phyloP scores from a whole-genome alignment of 2,888 invertebrate species.

The Amphipoea lucens region DNA sequence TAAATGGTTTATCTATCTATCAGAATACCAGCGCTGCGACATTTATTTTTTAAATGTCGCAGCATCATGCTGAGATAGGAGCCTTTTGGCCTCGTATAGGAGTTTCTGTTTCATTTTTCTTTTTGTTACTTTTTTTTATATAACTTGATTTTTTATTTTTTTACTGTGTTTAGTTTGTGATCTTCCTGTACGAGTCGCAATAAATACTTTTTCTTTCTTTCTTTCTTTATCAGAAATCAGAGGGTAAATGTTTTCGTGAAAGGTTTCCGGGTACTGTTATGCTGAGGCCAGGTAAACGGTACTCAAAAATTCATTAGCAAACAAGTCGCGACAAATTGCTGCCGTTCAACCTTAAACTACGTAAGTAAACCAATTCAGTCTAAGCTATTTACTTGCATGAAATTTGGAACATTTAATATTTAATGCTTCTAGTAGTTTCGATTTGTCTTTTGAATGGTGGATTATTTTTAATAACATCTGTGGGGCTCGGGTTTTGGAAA shows the following conservation, averaged over 20 bases:
- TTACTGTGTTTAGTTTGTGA: too few species aligned
- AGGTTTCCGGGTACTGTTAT: conserved; percentile 14
- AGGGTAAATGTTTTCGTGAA: background rate
- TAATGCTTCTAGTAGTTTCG: background rate
- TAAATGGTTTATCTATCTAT: too few species aligned
- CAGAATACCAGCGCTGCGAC: too few species aligned
- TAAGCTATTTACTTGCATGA: background rate
- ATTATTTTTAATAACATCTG: background rate
- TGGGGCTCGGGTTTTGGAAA: too few species aligned
- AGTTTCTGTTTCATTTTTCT: too few species aligned
- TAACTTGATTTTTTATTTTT: too few species aligned
- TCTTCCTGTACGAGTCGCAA: too few species aligned
- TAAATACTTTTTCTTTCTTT: too few species aligned
- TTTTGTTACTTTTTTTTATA: too few species aligned
- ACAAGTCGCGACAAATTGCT: conserved; percentile 29
- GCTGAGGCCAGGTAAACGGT: conserved; percentile 25
- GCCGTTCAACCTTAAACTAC: background rate
- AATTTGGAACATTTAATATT: background rate
- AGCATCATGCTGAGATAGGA: too few species aligned
- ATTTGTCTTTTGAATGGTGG: background rate
- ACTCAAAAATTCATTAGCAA: conserved; percentile 51
- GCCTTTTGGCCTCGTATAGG: too few species aligned
- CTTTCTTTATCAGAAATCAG: background rate
- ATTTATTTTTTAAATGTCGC: too few species aligned
- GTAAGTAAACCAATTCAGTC: conserved; percentile 31